Base-by-base conservation (phyloP, 23 tunicate genomes). In the Phallusia fumigata region DNA sequence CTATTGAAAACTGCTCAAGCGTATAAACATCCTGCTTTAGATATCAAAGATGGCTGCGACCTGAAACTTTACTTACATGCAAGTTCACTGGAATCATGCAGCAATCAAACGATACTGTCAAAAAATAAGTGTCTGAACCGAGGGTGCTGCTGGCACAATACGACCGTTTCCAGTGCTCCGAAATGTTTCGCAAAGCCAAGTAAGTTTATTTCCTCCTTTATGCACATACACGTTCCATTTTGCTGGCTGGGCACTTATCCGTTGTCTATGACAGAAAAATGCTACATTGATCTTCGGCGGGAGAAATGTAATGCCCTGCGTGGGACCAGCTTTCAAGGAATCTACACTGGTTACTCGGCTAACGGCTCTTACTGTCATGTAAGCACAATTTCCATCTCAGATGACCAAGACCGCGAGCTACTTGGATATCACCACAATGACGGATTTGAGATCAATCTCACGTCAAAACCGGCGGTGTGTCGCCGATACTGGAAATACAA, bases 331-430 rank as follows among this genome's bases (percentile, higher is more conserved):
- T 0, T 75, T 30, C 52, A 80, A 21, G 82, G 89, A 36, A 90
- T 90, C 51, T 89, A 73, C 65, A 52, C 87, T 16, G 96, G 96
- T 35, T 87, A 74, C 50, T 82, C 96, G 18, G 77, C 76, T 11
- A 83, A 86, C 76, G 96, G 96, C 34, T 32, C 85, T 22, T 64
- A 86, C 51, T 91, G 96, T 51, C 74, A 64, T 53, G 81, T 89
- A 12, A 78, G 82, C 18, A 52, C 31, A 16, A 58, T 88, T 0
- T 32, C 65, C 13, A 21, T 36, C 0, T 21, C 36, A 16, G 12
- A 58, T 22, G 52, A 76, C 1, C n/a, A 36, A 45, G 35, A 0
- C 0, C 12, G 72, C 31, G 30, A 33, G 10, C 0, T 33, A 22
- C 47, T 80, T 0, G 94, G 85, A 3, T 30, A 32, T 53, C 53